phyloP scores from a whole-genome alignment of 2,113 vertebrate genomes.

The Rafetus swinhoei region DNA sequence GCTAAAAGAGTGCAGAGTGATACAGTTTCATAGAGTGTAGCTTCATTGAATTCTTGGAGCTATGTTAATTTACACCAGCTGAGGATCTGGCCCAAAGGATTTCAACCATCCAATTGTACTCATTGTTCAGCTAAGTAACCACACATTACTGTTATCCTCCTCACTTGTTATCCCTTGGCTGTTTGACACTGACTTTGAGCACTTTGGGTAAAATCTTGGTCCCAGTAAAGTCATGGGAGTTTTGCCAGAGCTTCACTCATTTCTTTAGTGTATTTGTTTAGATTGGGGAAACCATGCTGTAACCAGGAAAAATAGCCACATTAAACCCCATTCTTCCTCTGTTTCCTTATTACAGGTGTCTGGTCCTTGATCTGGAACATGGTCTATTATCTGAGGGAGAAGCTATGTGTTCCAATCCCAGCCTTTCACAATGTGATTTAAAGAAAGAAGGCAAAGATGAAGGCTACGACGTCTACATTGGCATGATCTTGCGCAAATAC shows the following conservation, averaged over 20 bases:
- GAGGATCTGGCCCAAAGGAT: not conserved
- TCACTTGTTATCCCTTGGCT: not conserved
- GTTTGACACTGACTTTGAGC: not conserved
- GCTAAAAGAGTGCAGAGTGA: not conserved
- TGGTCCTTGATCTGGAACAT: too few relatives aligned
- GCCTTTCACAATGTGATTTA: too few relatives aligned
- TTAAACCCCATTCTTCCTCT: too few relatives aligned
- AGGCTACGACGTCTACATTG: too few relatives aligned
- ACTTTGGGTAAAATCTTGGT: not conserved
- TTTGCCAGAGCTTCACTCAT: rapidly evolving
- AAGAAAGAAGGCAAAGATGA: too few relatives aligned
- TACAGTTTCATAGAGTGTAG: not conserved
- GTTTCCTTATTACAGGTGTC: too few relatives aligned
- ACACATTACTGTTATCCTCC: rapidly evolving
- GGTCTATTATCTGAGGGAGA: too few relatives aligned
- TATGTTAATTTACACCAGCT: not conserved
- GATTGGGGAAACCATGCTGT: rapidly evolving
- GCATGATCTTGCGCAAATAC: too few relatives aligned
- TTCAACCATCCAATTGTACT: not conserved
- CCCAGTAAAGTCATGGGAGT: not conserved
- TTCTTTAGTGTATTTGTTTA: not conserved
- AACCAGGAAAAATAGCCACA: too few relatives aligned
- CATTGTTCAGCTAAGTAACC: not conserved
- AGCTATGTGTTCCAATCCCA: too few relatives aligned
- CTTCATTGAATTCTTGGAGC: not conserved